Evolutionary conservation across 2,888 invertebrate genomes (phyloP), one percentile per base, ranked within the genome.

Genomic region (Megamerina dolium): DNA sequence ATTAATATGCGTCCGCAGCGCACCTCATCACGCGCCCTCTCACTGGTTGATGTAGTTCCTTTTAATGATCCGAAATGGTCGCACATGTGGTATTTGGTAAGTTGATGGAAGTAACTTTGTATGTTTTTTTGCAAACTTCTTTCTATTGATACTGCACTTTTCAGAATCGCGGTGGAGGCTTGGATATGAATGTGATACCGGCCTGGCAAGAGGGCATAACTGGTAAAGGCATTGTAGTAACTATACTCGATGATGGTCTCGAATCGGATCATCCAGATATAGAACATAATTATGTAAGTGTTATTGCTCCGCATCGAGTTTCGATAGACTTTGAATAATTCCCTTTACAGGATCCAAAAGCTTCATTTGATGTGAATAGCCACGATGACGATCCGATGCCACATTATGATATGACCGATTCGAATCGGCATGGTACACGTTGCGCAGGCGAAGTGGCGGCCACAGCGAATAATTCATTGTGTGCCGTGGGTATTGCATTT

Each of bases 391-490:
- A 99, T 72, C 97, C 97, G 1, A 93, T 91, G 81, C 97, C 97
- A 1, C 81, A 96, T 52, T 99, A 99, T 70, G 97, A 97, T 71
- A 82, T 91, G 77, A 85, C 91, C 41, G 95, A 97, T 74, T 94
- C 95, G 45, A 97, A 97, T 74, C 81, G 93, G 17, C 93, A 90
- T 67, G 90, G 91, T 3, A 97, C 96, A 5, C 76, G 96, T 43
- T 96, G 96, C 72, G 95, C 96, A 2, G 95, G 96, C 1, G 96
- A 97, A 73, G 97, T 99, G 8, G 96, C 99, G 0, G 96, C 96
- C 3, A 87, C 90, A 20, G 94, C 92, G 40, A 95, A 97, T 73
- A 99, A 99, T 74, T 85, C 88, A 20, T 78, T 94, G 26, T 99
- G 99, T 70, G 91, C 93, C 32, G 90, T 97, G 6, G 99, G 97